phyloP scores from a whole-genome alignment of 1,140 invertebrate genomes.

The Carcinoscorpius rotundicauda region DNA sequence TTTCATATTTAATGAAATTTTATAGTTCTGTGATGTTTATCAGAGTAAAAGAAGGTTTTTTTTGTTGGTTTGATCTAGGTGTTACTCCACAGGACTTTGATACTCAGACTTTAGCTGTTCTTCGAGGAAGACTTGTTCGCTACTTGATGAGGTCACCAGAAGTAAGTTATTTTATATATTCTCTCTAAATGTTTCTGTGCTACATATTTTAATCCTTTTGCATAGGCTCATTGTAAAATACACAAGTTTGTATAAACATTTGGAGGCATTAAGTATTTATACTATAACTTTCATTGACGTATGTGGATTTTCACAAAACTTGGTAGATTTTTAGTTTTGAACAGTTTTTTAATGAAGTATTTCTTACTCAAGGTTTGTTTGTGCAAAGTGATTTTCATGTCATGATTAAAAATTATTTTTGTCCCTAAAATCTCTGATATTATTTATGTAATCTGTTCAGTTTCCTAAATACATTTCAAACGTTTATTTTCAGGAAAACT shows the following conservation, averaged over 20 bases:
- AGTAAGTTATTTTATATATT: conserved; percentile 39
- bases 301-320: too few species aligned
- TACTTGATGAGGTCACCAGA: conserved; percentile 93
- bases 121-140: conserved; percentile 74
- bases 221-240: too few species aligned
- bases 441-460: too few species aligned
- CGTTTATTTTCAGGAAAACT: too few species aligned
- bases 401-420: conserved; percentile 6
- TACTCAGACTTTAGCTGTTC: conserved; percentile 79
- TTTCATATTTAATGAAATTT: background rate
- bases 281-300: too few species aligned
- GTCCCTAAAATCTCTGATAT: too few species aligned
- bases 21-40: background rate
- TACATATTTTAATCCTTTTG: too few species aligned
- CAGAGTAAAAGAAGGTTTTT: background rate
- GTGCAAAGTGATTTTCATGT: conserved; percentile 2
- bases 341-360: conserved; percentile 9
- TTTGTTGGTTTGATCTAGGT: conserved; percentile 43
- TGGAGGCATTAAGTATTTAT: too few species aligned
- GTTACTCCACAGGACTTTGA: conserved; percentile 44
- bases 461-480: too few species aligned
- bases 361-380: conserved; percentile 2
- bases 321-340: too few species aligned
- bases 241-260: too few species aligned
- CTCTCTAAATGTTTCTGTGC: background rate